These are phyloP conservation scores for Gallinago media DNA, from an alignment of 2,113 vertebrate genomes.

Conservation along the genomic window DNA sequence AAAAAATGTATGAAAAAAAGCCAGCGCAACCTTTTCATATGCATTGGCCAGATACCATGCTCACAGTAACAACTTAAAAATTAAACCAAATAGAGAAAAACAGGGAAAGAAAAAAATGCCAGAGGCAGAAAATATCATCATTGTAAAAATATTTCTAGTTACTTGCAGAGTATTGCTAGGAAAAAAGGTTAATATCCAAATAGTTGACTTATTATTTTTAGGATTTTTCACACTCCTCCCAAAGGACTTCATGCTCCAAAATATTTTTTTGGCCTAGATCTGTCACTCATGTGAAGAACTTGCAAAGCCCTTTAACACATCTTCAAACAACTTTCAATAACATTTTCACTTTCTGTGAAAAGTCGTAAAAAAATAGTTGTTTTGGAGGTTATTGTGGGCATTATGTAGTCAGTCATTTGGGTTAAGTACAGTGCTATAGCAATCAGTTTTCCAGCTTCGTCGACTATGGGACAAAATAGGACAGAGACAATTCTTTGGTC, in stretches of 20 bases:
- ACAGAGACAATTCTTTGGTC: not conserved
- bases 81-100: not conserved
- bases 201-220: not conserved
- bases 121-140: not conserved
- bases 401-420: not conserved
- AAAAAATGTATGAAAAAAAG: not conserved
- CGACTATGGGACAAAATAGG: not conserved
- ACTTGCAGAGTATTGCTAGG: not conserved
- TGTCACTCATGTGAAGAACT: not conserved
- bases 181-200: not conserved
- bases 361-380: not conserved
- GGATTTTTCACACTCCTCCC: not conserved
- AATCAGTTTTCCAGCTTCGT: not conserved
- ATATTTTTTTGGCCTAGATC: conserved; percentile 18
- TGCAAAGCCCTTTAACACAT: not conserved
- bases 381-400: not conserved
- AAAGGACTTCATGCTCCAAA: not conserved
- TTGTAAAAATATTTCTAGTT: not conserved
- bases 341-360: not conserved
- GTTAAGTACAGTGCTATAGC: not conserved
- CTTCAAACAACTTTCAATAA: conserved; percentile 12
- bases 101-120: not conserved
- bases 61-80: not conserved
- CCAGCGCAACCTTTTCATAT: not conserved
- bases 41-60: not conserved